Conservation (phyloP, 1,140 invertebrate species). For the Sarcophaga peregrina region DNA sequence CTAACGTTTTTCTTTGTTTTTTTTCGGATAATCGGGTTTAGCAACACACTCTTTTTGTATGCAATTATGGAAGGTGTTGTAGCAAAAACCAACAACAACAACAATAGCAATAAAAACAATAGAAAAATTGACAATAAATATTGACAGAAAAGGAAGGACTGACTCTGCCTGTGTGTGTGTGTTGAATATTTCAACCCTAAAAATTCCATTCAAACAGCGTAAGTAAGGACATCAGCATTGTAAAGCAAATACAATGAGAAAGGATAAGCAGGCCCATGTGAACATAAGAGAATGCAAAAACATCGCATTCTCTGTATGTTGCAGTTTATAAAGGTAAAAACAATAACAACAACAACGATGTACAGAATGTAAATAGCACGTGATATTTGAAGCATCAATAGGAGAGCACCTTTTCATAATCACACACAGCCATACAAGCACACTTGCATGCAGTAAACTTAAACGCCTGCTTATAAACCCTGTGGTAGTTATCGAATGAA, state of each 20-base stretch:
- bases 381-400: slow-evolving; percentile 5
- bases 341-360: not conserved
- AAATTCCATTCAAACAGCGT: not conserved
- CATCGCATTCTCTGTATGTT: slow-evolving; percentile 15
- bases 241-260: too few relatives aligned
- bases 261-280: not conserved
- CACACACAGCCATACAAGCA: too few relatives aligned
- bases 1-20: not conserved
- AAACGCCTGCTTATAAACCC: too few relatives aligned
- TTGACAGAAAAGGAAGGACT: too few relatives aligned
- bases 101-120: not conserved
- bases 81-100: slow-evolving; percentile 18
- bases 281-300: not conserved
- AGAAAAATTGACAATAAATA: not conserved
- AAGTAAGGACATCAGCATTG: not conserved
- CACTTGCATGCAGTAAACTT: too few relatives aligned
- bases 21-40: not conserved
- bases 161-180: too few relatives aligned
- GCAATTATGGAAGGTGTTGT: not conserved
- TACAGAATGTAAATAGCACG: not conserved
- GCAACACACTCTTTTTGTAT: too few relatives aligned
- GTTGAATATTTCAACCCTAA: not conserved
- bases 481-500: too few relatives aligned
- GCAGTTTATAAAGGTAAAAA: not conserved
- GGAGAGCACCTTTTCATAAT: not conserved